Evolutionary conservation across 2,888 invertebrate genomes (phyloP).

Genomic region (Amphimallon solstitiale): DNA sequence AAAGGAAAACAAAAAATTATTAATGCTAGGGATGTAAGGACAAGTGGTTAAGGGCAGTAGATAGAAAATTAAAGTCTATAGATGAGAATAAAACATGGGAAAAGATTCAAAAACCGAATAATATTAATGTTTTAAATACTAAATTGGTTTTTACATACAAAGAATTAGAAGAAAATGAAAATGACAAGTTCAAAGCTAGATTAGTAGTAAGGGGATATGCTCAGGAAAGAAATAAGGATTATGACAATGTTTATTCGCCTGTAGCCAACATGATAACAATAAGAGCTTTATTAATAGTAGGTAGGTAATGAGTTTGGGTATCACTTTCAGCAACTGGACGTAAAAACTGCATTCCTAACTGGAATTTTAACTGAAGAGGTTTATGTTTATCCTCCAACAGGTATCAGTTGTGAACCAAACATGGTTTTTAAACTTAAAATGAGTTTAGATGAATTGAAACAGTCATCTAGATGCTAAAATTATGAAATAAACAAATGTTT

Average conservation of each 20-base stretch:
- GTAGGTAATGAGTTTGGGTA: slow-evolving; percentile 48
- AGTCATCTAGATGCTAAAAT: neutral
- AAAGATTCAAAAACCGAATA: slow-evolving; percentile 19
- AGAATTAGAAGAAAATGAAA: slow-evolving; percentile 45
- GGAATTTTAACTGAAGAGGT: slow-evolving; percentile 39
- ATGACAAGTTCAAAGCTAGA: slow-evolving; percentile 48
- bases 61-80: slow-evolving; percentile 44
- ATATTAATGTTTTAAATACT: slow-evolving; percentile 42
- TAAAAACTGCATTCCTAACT: slow-evolving; percentile 45
- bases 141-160: slow-evolving; percentile 46
- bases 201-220: slow-evolving; percentile 52
- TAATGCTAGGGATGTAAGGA: slow-evolving; percentile 35
- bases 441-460: neutral
- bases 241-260: slow-evolving; percentile 52
- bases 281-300: slow-evolving; percentile 47
- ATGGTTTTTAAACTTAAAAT: neutral
- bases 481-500: too few relatives aligned
- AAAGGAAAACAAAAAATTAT: slow-evolving; percentile 37
- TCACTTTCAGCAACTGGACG: slow-evolving; percentile 44
- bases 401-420: neutral
- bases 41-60: slow-evolving; percentile 37
- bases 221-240: slow-evolving; percentile 49
- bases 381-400: slow-evolving; percentile 40
- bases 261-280: slow-evolving; percentile 49
- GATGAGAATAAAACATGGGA: slow-evolving; percentile 44